Evolutionary conservation across 2,888 invertebrate genomes (phyloP), one percentile per base, ranked within the genome.

Genomic region (Trichogramma evanescens): DNA sequence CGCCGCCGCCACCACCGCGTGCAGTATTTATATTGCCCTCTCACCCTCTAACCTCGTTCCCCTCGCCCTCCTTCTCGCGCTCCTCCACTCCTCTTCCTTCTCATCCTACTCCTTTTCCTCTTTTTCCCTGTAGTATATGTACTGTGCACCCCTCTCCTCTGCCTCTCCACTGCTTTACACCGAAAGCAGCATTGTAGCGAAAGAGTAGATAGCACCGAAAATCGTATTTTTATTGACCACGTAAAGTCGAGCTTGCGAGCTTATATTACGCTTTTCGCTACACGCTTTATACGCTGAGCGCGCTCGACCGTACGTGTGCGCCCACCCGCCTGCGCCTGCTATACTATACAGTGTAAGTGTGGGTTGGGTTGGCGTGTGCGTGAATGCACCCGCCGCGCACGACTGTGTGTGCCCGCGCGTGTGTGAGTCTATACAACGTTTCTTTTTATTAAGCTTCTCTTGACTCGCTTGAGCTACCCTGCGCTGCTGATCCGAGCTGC

Each of bases 201-300:
- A 26, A 26, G 26, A 26, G 26, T 26, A 26, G 26, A 46, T 8
- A 9, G 5, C 7, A 46, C n/a, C 46, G 60, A 63, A 63, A 65
- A 63, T 63, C 63, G 63, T 58, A 60, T 64, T 64, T 64, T 64
- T 64, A 64, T 64, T 62, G 64, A 64, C 62, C 62, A 46, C 63
- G 51, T 7, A 9, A 6, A 40, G 51, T 41, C 44, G 42, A n/a
- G 45, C 50, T 9, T 39, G 13, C 56, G 39, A 56, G 52, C 56
- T 26, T 26, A 56, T 56, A 63, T 63, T 63, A 63, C 53, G 54
- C 61, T 53, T 62, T 50, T 56, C 56, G 43, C 3, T 44, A 6
- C 45, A 26, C 8, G 8, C 48, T 41, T 43, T 38, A 42, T 40
- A 46, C 56, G 55, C 50, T 54, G 53, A 58, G 53, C 26, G 26